Evolutionary conservation across 2,888 invertebrate species (phyloP).

Genomic region (Orchestes rusci): DNA sequence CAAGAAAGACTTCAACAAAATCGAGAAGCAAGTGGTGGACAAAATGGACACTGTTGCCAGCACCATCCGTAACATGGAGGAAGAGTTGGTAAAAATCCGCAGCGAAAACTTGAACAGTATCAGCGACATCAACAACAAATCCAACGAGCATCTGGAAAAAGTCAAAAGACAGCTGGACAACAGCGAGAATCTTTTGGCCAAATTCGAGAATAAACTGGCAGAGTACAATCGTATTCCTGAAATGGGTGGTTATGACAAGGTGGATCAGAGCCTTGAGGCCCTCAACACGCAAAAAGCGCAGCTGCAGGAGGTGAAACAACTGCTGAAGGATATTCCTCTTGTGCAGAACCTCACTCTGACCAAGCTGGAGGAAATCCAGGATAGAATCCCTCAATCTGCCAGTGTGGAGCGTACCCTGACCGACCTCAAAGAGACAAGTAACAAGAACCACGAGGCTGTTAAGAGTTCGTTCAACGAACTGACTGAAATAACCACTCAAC

Average conservation of each 20-base stretch:
- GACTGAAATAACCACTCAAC: conserved; percentile 50
- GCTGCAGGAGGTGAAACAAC: conserved; percentile 36
- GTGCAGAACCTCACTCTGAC: conserved; percentile 54
- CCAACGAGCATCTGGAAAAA: conserved; percentile 43
- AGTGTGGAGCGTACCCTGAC: conserved; percentile 27
- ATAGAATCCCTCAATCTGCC: conserved; percentile 12
- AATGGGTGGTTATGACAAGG: conserved; percentile 27
- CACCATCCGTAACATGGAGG: conserved; percentile 35
- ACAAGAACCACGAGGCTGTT: conserved; percentile 32
- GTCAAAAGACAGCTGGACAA: conserved; percentile 44
- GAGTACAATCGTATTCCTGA: conserved; percentile 42
- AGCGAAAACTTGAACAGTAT: conserved; percentile 42
- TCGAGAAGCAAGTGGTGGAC: conserved; percentile 33
- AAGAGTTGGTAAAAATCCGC: conserved; percentile 37
- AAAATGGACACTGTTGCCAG: conserved; percentile 38
- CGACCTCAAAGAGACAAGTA: conserved; percentile 28
- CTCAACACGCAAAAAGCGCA: conserved; percentile 36
- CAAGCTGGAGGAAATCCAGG: conserved; percentile 27
- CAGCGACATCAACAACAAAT: conserved; percentile 43
- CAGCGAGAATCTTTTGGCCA: conserved; percentile 51
- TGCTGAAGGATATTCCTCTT: conserved; percentile 47
- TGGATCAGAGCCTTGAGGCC: conserved; percentile 30
- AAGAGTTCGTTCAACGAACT: conserved; percentile 34
- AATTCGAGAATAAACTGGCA: conserved; percentile 51
- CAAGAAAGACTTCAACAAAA: conserved; percentile 34